Evolutionary conservation across 2,797 vertebrate species (phyloP), one percentile per base, ranked within the genome.

Genomic region (Spinus pinus): DNA sequence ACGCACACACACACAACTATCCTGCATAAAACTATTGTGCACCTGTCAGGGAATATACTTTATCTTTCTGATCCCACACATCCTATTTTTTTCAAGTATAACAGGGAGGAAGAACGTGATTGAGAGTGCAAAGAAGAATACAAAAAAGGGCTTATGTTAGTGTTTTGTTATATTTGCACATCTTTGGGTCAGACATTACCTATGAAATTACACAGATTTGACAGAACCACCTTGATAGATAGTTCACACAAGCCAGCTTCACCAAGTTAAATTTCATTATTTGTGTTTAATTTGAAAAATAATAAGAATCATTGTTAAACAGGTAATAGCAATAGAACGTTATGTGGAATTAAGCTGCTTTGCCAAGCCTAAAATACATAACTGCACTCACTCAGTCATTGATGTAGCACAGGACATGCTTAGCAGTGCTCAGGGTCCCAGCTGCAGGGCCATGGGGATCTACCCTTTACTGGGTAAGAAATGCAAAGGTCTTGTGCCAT

Each of bases 11-110:
- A 21, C 37, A 60, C 1, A 56, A 70, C 31, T 37, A 46, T 18
- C 19, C 71, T 53, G 83, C 53, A 74, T 85, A 90, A 97, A 97
- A 97, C 92, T 94, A 92, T 51, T 66, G 93, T 31, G 25, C 73
- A 60, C 83, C 88, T 91, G 78, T n/a, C 21, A 81, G 54, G 53
- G 46, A 93, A 94, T 46, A 86, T n/a, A 72, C 77, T 87, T 94
- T 56, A 86, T 75, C 75, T 95, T 90, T 93, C 61, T 46, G 24
- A 65, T 75, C 81, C 70, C 73, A 25, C 74, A 94, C 56, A 84
- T 88, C 56, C 66, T 81, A 30, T 75, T 81, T 81, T 86, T 85
- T 78, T 49, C 30, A 91, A 78, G 28, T 67, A 46, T 85, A 90
- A 93, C 33, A 72, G n/a, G 25, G 21, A 85, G 2, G 12, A 87